Conservation (phyloP, 1,140 invertebrate species). For the Metopolophium dirhodum region DNA sequence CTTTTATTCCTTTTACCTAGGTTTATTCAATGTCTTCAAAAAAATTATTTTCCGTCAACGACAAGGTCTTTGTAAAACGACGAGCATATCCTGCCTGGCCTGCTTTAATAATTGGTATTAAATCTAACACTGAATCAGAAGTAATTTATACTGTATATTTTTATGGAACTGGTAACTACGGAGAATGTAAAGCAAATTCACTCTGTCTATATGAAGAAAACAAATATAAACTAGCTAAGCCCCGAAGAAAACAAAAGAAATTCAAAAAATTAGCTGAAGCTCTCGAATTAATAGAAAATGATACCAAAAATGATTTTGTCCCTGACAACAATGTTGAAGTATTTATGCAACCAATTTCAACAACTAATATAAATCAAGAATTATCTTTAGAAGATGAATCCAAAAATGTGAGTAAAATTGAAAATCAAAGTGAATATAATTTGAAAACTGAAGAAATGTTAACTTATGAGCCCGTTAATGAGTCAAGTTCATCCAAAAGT, state of each 20-base stretch:
- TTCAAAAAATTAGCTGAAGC: conserved; percentile 73
- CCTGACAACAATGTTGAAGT: not conserved
- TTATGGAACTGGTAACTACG: conserved; percentile 92
- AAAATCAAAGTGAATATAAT: not conserved
- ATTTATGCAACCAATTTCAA: not conserved
- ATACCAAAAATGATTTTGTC: not conserved
- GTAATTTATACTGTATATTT: conserved; percentile 90
- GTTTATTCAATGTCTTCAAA: conserved; percentile 22
- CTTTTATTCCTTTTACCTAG: not conserved
- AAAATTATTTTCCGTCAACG: conserved; percentile 61
- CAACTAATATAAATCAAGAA: not conserved
- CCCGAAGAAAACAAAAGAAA: conserved; percentile 66
- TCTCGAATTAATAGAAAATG: conserved; percentile 69
- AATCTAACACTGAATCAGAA: conserved; percentile 72
- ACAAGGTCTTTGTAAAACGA: conserved; percentile 94
- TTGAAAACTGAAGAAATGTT: not conserved
- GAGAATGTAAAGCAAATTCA: conserved; percentile 66
- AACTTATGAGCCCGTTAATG: no score
- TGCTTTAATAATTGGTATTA: conserved; percentile 75
- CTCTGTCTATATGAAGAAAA: conserved; percentile 67
- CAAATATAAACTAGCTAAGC: conserved; percentile 69
- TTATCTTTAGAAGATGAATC: not conserved
- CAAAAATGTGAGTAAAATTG: not conserved
- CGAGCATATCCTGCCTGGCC: conserved; percentile 96
- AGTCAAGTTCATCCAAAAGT: not conserved